phyloP scores from a whole-genome alignment of 2,113 vertebrate genomes.

The Gadus chalcogrammus region DNA sequence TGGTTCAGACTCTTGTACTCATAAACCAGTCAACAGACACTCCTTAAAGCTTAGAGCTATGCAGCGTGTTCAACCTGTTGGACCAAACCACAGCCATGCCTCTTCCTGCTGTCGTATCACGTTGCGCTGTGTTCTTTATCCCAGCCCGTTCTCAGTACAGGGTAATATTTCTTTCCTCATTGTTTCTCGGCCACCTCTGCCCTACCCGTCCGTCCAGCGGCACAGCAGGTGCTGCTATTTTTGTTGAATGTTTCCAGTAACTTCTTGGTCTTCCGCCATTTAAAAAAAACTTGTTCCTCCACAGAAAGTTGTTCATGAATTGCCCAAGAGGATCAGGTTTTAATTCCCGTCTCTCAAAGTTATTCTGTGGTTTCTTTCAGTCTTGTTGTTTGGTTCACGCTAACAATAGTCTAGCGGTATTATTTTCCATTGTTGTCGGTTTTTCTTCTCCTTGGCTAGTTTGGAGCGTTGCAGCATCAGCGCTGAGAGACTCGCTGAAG shows the following conservation, averaged over 20 bases:
- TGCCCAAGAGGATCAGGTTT: constrained; percentile 15
- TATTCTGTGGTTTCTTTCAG: constrained; percentile 3
- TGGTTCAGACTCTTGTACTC: too few species aligned
- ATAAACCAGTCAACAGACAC: too few species aligned
- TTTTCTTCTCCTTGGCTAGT: constrained; percentile 13
- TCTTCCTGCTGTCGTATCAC: too few species aligned
- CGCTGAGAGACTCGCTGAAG: constrained; percentile 6
- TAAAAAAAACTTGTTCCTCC: constrained; percentile 33
- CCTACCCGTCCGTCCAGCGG: constrained; percentile 15
- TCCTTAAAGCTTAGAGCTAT: too few species aligned
- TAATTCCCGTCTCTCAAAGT: not conserved
- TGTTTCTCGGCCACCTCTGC: not conserved
- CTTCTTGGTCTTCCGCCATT: constrained; percentile 46
- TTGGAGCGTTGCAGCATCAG: constrained; percentile 12
- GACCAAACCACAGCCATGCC: too few species aligned
- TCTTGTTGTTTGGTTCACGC: constrained; percentile 26
- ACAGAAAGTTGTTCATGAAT: constrained; percentile 5
- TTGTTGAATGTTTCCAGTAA: constrained; percentile 55
- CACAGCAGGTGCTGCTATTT: constrained; percentile 44
- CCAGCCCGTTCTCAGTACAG: too few species aligned
- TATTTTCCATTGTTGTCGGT: constrained; percentile 38
- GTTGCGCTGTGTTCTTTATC: too few species aligned
- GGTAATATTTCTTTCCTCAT: constrained; percentile 21
- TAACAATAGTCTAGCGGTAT: constrained; percentile 16
- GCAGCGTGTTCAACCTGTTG: too few species aligned